Evolutionary conservation across 2,888 invertebrate species (phyloP).

Genomic region (Drosophila flavopinicola): DNA sequence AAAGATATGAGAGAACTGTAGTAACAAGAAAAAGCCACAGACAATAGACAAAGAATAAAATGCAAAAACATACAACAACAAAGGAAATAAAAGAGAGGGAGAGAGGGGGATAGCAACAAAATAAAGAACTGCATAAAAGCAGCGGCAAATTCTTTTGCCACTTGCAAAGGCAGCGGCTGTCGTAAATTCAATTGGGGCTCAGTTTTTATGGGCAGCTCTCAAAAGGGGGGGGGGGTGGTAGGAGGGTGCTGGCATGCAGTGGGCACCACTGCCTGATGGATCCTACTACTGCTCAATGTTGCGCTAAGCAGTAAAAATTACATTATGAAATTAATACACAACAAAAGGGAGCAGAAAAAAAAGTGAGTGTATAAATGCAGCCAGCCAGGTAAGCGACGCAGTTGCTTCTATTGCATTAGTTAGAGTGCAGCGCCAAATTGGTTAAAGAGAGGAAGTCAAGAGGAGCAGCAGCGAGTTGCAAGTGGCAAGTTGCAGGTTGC

Average conservation of each 20-base stretch:
- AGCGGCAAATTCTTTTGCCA: slow-evolving; percentile 40
- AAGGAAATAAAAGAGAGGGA: not conserved
- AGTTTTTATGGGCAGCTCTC: slow-evolving; percentile 40
- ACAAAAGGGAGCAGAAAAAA: slow-evolving; percentile 30
- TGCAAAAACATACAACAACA: slow-evolving; percentile 23
- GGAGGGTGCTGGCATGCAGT: slow-evolving; percentile 2
- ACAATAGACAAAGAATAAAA: slow-evolving; percentile 19
- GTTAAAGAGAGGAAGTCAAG: too few relatives aligned
- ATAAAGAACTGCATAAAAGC: slow-evolving; percentile 21
- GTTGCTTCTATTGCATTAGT: slow-evolving; percentile 52
- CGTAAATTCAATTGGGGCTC: slow-evolving; percentile 45
- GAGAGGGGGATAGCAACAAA: not conserved
- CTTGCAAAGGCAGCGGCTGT: slow-evolving; percentile 25
- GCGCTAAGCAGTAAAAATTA: slow-evolving; percentile 63
- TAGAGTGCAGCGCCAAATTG: slow-evolving; percentile 39
- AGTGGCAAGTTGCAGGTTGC: not conserved
- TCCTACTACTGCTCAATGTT: slow-evolving; percentile 39
- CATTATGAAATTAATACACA: slow-evolving; percentile 65
- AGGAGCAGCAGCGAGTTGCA: too few relatives aligned
- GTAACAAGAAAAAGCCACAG: slow-evolving; percentile 7
- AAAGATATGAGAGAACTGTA: not conserved
- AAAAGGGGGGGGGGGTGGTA: slow-evolving; percentile 23
- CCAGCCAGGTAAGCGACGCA: slow-evolving; percentile 33
- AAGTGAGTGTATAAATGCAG: not conserved
- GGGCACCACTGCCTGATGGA: slow-evolving; percentile 22